A percentile compares a stretch with the other conserved stretches of the same genome.
Evolutionary conservation across 2,797 vertebrate species (phyloP).

Genomic region (Nasua narica): DNA sequence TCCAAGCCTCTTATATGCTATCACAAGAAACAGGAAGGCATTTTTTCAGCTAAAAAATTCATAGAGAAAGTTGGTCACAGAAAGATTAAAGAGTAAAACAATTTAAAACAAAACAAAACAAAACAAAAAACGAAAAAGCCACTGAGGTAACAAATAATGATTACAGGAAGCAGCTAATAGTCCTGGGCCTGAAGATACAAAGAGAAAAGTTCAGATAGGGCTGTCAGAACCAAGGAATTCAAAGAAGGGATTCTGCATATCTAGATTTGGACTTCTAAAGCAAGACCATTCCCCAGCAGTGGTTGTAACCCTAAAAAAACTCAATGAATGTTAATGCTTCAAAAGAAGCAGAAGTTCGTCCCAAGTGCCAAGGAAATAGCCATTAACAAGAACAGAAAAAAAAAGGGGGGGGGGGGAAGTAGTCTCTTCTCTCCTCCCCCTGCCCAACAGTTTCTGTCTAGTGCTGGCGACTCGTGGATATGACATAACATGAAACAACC

Average conservation of each 20-base stretch:
- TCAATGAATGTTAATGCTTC: background rate
- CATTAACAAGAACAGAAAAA: background rate
- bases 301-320: background rate
- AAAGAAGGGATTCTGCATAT: background rate
- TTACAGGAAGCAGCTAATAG: background rate
- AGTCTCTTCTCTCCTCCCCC: background rate
- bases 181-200: background rate
- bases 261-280: background rate
- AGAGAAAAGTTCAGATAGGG: background rate
- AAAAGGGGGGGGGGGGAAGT: background rate
- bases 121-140: background rate
- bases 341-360: background rate
- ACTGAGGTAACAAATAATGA: background rate
- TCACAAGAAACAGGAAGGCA: background rate
- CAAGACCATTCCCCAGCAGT: background rate
- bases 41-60: background rate
- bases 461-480: background rate
- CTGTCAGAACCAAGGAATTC: background rate
- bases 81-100: background rate
- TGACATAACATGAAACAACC: background rate
- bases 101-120: background rate
- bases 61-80: background rate
- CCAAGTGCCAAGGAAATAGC: background rate
- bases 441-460: background rate
- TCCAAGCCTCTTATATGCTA: background rate